Base-by-base conservation (phyloP, 2,113 vertebrate genomes). In the Engraulis encrasicolus region DNA sequence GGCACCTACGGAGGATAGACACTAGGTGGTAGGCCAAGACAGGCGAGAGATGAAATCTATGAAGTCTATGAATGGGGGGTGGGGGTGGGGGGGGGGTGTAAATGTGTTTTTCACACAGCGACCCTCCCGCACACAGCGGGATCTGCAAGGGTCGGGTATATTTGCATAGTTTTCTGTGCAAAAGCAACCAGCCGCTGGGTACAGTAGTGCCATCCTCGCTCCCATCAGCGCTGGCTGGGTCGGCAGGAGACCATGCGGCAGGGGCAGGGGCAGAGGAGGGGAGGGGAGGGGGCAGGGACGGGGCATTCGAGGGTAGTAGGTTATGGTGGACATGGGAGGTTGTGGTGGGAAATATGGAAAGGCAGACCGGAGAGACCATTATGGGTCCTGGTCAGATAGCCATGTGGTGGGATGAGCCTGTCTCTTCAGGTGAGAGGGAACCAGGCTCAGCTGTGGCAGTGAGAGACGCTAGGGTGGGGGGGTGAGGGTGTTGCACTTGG, bases 141-240 rank as follows among this genome's bases (percentile, higher is more conserved):
- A 92, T 93, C 40, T 92, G n/a, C n/a, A 92, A 90, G 94, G 79
- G 92, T 92, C 92, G 93, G 93, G 92, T 90, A 92, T 94, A 92
- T 92, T 95, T 95, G 94, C 95, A 95, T 95, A 95, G 94, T 92
- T 94, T 91, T 94, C 91, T 95, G 93, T 95, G 93, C 92, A 94
- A 95, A 94, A 94, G 90, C 89, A 91, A 91, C 93, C 93, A 93
- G 86, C 90, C 91, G 90, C 66, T 74, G 66, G 66, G 66, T 92
- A 90, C 66, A 74, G 27, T 74, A 74, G 27, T 74, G 27, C 12
- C 66, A 71, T 27, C 27, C 23, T 74, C 66, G 27, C 66, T 34
- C 27, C 27, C 66, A n/a, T n/a, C n/a, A 74, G 66, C 27, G 66
- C 66, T 74, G 66, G 66, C 87, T 88, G 86, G 87, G 91, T 92